A percentile compares a stretch with the other conserved stretches of the same genome.
phyloP scores from a whole-genome alignment of 2,888 invertebrate genomes.

The Synanthedon myopaeformis region DNA sequence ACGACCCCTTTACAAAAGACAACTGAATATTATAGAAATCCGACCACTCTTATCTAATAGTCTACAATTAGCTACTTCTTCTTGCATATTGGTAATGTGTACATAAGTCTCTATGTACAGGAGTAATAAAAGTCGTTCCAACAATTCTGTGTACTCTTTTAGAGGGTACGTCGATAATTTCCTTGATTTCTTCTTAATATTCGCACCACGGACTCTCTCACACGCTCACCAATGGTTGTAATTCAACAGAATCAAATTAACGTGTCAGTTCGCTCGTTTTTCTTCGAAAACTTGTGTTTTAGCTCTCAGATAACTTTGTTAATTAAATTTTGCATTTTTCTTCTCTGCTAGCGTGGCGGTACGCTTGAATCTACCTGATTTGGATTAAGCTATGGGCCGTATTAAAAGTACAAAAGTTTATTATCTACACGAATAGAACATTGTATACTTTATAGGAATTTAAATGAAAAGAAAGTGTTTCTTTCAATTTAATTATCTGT shows the following conservation, averaged over 20 bases:
- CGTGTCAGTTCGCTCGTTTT: slow-evolving; percentile 62
- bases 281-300: slow-evolving; percentile 65
- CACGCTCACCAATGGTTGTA: slow-evolving; percentile 49
- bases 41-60: too few species aligned
- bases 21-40: too few species aligned
- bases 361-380: slow-evolving; percentile 23
- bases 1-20: too few species aligned
- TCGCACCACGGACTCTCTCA: slow-evolving; percentile 42
- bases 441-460: not conserved
- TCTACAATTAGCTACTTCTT: too few species aligned
- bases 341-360: slow-evolving; percentile 17
- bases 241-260: slow-evolving; percentile 63
- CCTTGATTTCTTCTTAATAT: slow-evolving; percentile 23
- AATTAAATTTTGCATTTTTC: slow-evolving; percentile 65
- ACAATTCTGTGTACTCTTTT: slow-evolving; percentile 1
- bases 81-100: too few species aligned
- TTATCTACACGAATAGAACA: slow-evolving; percentile 11
- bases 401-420: slow-evolving; percentile 23
- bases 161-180: not conserved
- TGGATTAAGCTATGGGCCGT: slow-evolving; percentile 34
- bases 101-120: too few species aligned
- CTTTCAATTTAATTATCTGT: too few species aligned
- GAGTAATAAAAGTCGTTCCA: slow-evolving; percentile 1
- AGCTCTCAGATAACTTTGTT: slow-evolving; percentile 61
- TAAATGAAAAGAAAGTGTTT: not conserved